phyloP scores from a whole-genome alignment of 2,888 invertebrate species.

The Synanthedon vespiformis region DNA sequence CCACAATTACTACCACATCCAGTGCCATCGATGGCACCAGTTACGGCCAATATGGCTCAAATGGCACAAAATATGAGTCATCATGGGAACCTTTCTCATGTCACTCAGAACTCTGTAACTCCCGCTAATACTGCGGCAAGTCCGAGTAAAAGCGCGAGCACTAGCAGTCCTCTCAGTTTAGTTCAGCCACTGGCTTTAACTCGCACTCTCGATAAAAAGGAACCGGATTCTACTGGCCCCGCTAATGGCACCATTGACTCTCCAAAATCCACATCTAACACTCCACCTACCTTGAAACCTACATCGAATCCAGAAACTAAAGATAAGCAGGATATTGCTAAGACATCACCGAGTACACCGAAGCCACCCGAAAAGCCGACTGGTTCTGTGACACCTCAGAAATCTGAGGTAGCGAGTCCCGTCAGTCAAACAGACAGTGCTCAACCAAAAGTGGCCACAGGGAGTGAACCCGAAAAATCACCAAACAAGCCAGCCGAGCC shows the following conservation, averaged over 20 bases:
- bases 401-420: slow-evolving; percentile 31
- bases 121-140: slow-evolving; percentile 38
- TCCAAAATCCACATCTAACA: slow-evolving; percentile 41
- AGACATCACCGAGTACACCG: slow-evolving; percentile 57
- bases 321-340: slow-evolving; percentile 56
- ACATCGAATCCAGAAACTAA: slow-evolving; percentile 45
- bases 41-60: slow-evolving; percentile 64
- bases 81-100: slow-evolving; percentile 61
- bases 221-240: slow-evolving; percentile 41
- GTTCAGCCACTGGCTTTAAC: slow-evolving; percentile 60
- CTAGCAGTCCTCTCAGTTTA: slow-evolving; percentile 54
- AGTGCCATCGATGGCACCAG: slow-evolving; percentile 60
- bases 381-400: slow-evolving; percentile 43
- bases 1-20: slow-evolving; percentile 39
- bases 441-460: slow-evolving; percentile 49
- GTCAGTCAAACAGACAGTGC: slow-evolving; percentile 29
- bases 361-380: slow-evolving; percentile 54
- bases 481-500: slow-evolving; percentile 49
- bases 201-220: slow-evolving; percentile 57
- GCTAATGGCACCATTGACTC: slow-evolving; percentile 59
- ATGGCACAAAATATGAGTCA: slow-evolving; percentile 68
- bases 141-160: slow-evolving; percentile 42
- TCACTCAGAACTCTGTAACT: slow-evolving; percentile 47
- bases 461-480: slow-evolving; percentile 51
- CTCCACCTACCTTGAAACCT: slow-evolving; percentile 40